These are phyloP conservation scores for Myotis brandtii DNA, from an alignment of 2,113 vertebrate species.

Conservation along the genomic window DNA sequence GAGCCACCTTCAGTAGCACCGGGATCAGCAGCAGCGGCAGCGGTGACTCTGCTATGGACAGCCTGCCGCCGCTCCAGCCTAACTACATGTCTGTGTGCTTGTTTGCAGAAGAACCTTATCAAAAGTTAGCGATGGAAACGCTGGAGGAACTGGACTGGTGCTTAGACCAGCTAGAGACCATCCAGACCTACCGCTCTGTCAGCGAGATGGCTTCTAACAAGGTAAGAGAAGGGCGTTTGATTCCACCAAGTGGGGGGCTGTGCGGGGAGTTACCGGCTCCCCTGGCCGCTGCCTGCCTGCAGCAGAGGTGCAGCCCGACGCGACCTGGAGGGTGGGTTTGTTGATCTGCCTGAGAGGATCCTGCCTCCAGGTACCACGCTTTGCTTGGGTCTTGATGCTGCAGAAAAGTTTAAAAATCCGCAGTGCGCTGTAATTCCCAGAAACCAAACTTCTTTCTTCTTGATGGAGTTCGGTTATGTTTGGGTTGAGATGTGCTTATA, in stretches of 20 bases:
- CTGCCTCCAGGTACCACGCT: background rate
- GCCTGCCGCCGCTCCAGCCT: conserved; percentile 86
- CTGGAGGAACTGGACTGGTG: conserved; percentile 99
- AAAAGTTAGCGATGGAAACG: conserved; percentile 99
- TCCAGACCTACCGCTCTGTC: conserved; percentile 98
- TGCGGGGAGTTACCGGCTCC: background rate
- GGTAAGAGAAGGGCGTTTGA: conserved; percentile 86
- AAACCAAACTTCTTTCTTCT: background rate
- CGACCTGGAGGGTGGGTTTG: background rate
- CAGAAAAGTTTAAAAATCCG: background rate
- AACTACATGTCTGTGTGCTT: conserved; percentile 91
- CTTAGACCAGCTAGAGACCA: conserved; percentile 98
- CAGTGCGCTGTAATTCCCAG: background rate
- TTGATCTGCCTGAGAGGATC: background rate
- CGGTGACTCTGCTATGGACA: conserved; percentile 82
- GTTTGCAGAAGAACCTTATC: conserved; percentile 98
- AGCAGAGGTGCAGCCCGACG: background rate
- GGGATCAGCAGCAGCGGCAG: conserved; percentile 69
- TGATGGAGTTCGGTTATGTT: background rate
- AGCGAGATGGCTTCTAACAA: conserved; percentile 99
- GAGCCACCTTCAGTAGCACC: conserved; percentile 81
- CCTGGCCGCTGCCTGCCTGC: background rate
- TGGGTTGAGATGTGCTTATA: background rate
- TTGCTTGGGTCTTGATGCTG: background rate
- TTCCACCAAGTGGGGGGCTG: background rate